Percentiles rank a stretch among this genome's conserved stretches.
phyloP scores from a whole-genome alignment of 1,140 invertebrate genomes.

The Linepithema humile region DNA sequence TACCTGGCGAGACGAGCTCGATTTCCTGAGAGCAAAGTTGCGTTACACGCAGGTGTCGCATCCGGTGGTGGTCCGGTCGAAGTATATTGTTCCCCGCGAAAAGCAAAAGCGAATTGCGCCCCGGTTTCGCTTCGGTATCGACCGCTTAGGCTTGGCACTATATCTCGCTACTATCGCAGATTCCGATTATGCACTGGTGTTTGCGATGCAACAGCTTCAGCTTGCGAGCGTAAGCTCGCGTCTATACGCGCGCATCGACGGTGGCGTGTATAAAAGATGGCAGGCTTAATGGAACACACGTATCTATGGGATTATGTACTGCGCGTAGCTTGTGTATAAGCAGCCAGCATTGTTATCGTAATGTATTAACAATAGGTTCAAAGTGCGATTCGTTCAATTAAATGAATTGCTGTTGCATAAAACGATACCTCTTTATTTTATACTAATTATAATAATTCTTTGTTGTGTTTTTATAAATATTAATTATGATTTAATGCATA shows the following conservation, averaged over 20 bases:
- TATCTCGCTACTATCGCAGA: slow-evolving; percentile 28
- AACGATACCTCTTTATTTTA: not conserved
- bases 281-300: slow-evolving; percentile 14
- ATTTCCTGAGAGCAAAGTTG: slow-evolving; percentile 60
- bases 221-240: not conserved
- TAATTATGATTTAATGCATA: not conserved
- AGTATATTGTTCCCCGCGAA: slow-evolving; percentile 57
- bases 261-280: not conserved
- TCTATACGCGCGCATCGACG: not conserved
- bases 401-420: not conserved
- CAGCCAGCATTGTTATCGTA: slow-evolving; percentile 8
- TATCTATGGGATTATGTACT: slow-evolving; percentile 11
- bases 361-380: not conserved
- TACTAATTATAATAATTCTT: not conserved
- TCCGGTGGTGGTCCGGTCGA: slow-evolving; percentile 30
- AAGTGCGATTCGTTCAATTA: slow-evolving; percentile 13
- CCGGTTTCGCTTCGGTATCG: slow-evolving; percentile 41
- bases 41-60: slow-evolving; percentile 55
- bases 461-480: not conserved
- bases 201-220: slow-evolving; percentile 7
- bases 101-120: slow-evolving; percentile 51
- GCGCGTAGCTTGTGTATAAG: not conserved
- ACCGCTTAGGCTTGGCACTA: slow-evolving; percentile 31
- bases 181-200: slow-evolving; percentile 32
- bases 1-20: slow-evolving; percentile 51